Evolutionary conservation across 2,888 invertebrate species (phyloP).

Genomic region (Conus canariensis): DNA sequence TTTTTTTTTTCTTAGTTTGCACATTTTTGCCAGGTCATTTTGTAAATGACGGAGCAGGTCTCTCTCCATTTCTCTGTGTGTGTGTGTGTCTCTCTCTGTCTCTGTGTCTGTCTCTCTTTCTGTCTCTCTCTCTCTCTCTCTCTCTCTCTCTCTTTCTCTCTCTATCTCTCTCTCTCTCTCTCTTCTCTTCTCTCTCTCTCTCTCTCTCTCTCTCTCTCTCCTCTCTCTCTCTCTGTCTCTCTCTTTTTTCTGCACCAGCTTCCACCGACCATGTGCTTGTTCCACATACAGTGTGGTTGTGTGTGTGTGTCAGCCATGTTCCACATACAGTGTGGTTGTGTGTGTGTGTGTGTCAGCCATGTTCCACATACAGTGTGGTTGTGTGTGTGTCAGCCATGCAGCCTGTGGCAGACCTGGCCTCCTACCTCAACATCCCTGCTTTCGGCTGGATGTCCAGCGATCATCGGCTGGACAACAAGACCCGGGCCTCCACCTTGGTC

Average conservation of each 20-base stretch:
- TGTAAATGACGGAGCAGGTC: not conserved
- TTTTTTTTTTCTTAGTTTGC: not conserved
- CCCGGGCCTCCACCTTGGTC: conserved; percentile 64
- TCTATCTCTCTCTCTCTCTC: conserved; percentile 1
- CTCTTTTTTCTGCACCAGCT: not conserved
- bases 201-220: not conserved
- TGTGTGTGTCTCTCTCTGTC: conserved; percentile 14
- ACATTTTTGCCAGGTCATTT: no score
- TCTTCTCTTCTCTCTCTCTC: not conserved
- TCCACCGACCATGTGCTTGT: not conserved
- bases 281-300: no score
- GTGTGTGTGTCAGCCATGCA: conserved; percentile 63
- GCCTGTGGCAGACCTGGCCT: conserved; percentile 68
- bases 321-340: no score
- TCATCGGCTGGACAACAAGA: conserved; percentile 65
- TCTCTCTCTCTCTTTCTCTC: not conserved
- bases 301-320: no score
- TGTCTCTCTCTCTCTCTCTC: not conserved
- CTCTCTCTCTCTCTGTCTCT: conserved; percentile 6
- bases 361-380: no score
- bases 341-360: no score
- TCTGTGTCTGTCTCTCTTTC: not conserved
- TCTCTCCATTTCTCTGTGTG: not conserved
- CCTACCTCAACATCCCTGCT: conserved; percentile 67
- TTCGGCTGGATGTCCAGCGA: conserved; percentile 72